A percentile compares a stretch with the other conserved stretches of the same genome.
Evolutionary conservation across 2,113 vertebrate genomes (phyloP).

Genomic region (Halichoeres trimaculatus): DNA sequence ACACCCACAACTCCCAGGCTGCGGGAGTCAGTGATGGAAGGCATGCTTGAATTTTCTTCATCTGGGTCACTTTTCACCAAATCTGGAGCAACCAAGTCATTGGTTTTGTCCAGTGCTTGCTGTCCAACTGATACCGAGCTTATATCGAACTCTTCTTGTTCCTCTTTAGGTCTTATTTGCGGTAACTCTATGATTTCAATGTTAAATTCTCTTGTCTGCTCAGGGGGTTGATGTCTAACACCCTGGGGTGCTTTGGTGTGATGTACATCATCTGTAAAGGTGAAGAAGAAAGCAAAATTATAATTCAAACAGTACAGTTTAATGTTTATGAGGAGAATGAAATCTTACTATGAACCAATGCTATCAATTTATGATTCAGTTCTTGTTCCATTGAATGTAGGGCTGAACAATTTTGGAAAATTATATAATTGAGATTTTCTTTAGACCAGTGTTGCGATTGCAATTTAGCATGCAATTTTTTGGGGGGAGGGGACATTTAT

Average conservation of each 20-base stretch:
- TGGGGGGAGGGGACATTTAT: too few relatives aligned
- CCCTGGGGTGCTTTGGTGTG: not conserved
- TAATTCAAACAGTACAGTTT: too few relatives aligned
- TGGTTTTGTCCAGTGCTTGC: not conserved
- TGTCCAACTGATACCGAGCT: not conserved
- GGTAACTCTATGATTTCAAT: not conserved
- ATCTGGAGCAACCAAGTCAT: not conserved
- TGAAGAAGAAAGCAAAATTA: not conserved
- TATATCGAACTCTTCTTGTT: constrained; percentile 32
- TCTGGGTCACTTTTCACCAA: constrained; percentile 29
- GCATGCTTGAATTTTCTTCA: not conserved
- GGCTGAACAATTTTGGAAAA: too few relatives aligned
- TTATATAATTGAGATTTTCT: too few relatives aligned
- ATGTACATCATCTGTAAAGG: constrained; percentile 23
- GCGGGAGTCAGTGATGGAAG: not conserved
- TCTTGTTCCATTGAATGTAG: too few relatives aligned
- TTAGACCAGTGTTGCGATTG: too few relatives aligned
- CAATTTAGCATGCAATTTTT: too few relatives aligned
- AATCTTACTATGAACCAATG: too few relatives aligned
- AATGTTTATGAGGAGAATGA: too few relatives aligned
- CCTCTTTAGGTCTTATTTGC: constrained; percentile 35
- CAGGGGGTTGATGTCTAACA: not conserved
- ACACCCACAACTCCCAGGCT: not conserved
- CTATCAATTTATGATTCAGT: too few relatives aligned
- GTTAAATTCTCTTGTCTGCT: not conserved